A percentile compares a stretch with the other conserved stretches of the same genome.
Conservation (phyloP, 2,888 invertebrate genomes). For the Plemyria rubiginata region DNA sequence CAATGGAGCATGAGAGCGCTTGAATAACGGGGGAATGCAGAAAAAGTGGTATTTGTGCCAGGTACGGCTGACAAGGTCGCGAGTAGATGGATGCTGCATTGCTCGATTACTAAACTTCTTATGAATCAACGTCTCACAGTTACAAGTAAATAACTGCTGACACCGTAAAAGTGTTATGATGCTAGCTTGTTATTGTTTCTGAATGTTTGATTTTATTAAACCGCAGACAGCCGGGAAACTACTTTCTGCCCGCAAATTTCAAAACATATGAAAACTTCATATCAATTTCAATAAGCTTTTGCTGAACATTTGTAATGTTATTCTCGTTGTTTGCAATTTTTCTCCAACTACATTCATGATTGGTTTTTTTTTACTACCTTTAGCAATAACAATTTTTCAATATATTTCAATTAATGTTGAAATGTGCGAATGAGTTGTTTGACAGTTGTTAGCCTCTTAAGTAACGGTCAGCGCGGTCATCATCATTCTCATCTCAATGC, state of each 20-base stretch:
- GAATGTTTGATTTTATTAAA: not conserved
- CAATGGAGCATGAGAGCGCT: conserved; percentile 44
- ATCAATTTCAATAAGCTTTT: too few species aligned
- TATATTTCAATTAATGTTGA: too few species aligned
- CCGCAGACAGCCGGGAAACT: too few species aligned
- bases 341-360: too few species aligned
- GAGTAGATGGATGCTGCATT: conserved; percentile 3
- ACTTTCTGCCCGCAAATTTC: too few species aligned
- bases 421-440: too few species aligned
- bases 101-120: not conserved
- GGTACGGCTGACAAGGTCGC: conserved; percentile 21
- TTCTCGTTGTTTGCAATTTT: too few species aligned
- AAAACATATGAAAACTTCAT: too few species aligned
- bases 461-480: not conserved
- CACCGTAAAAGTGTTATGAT: not conserved
- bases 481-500: not conserved
- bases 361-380: too few species aligned
- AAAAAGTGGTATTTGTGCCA: conserved; percentile 22
- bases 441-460: too few species aligned
- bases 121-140: not conserved
- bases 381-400: too few species aligned
- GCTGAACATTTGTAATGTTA: too few species aligned
- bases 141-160: not conserved
- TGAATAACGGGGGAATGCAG: conserved; percentile 32
- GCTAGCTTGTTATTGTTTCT: not conserved